phyloP scores from a whole-genome alignment of 53 echinoderm and acorn worm genomes.

The Luidia sarsii region DNA sequence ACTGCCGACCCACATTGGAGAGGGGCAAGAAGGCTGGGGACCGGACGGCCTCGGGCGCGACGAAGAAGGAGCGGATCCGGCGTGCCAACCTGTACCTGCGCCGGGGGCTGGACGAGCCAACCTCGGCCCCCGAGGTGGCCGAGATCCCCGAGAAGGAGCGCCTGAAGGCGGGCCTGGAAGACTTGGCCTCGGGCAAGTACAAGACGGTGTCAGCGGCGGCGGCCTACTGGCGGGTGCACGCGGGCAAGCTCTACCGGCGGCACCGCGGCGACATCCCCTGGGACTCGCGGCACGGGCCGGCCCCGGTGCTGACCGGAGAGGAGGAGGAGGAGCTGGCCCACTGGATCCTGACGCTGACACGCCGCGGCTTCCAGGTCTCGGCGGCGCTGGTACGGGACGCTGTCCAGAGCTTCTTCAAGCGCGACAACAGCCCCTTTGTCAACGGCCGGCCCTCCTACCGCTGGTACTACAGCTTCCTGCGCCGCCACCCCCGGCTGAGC shows the following conservation, averaged over 20 bases:
- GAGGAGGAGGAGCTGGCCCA: constrained; percentile 58
- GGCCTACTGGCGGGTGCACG: constrained; percentile 65
- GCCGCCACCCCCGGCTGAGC: constrained; percentile 52
- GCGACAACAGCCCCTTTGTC: constrained; percentile 62
- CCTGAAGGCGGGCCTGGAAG: constrained; percentile 58
- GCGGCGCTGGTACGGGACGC: constrained; percentile 54
- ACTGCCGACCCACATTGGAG: no score
- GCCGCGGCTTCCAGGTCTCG: constrained; percentile 59
- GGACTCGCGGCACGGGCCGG: constrained; percentile 53
- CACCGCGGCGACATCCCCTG: constrained; percentile 46
- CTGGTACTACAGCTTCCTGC: constrained; percentile 68
- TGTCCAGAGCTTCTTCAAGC: constrained; percentile 65
- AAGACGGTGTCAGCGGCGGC: constrained; percentile 53
- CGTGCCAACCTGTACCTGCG: constrained; percentile 32
- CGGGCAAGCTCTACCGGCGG: constrained; percentile 64
- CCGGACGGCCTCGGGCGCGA: no score
- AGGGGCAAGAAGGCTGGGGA: no score
- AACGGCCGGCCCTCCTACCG: constrained; percentile 64
- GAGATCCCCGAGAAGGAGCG: constrained; percentile 54
- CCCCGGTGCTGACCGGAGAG: constrained; percentile 57
- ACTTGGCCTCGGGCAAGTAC: constrained; percentile 43
- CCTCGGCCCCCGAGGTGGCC: constrained; percentile 21
- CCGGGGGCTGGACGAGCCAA: constrained; percentile 29
- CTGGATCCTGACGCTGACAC: constrained; percentile 59
- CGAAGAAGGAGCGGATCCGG: constrained; percentile 28